phyloP scores from a whole-genome alignment of 2,797 vertebrate genomes.

The Atherinosoma microstoma region DNA sequence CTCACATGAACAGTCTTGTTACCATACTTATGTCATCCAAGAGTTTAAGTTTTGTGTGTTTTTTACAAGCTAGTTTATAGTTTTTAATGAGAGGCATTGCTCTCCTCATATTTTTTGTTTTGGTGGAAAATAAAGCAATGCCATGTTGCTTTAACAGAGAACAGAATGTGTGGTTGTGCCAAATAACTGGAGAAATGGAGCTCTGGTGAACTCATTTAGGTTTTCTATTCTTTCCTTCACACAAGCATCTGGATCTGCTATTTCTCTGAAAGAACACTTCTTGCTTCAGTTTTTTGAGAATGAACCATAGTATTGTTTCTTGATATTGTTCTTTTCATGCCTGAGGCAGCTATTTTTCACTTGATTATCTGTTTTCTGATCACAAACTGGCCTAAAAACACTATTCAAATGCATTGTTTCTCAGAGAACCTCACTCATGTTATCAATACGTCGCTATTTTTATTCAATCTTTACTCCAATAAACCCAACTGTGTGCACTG shows the following conservation, averaged over 20 bases:
- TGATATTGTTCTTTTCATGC: slow-evolving; percentile 30
- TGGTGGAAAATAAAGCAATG: slow-evolving; percentile 45
- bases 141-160: slow-evolving; percentile 56
- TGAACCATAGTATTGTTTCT: slow-evolving; percentile 22
- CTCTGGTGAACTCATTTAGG: slow-evolving; percentile 68
- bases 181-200: slow-evolving; percentile 68
- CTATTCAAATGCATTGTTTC: slow-evolving; percentile 25
- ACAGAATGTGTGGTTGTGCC: slow-evolving; percentile 55
- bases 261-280: slow-evolving; percentile 8
- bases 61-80: slow-evolving; percentile 22
- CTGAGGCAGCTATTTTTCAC: slow-evolving; percentile 24
- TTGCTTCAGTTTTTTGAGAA: slow-evolving; percentile 31
- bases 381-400: slow-evolving; percentile 14
- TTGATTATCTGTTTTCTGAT: slow-evolving; percentile 9
- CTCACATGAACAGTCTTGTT: slow-evolving; percentile 14
- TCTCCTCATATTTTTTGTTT: slow-evolving; percentile 44
- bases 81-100: slow-evolving; percentile 23
- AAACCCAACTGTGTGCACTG: slow-evolving; percentile 44
- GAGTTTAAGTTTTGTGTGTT: slow-evolving; percentile 22
- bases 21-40: slow-evolving; percentile 1
- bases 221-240: slow-evolving; percentile 52
- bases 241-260: slow-evolving; percentile 64
- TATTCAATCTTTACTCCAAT: slow-evolving; percentile 30
- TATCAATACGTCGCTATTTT: slow-evolving; percentile 16
- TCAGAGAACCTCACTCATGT: slow-evolving; percentile 4